These are phyloP conservation scores for Thaleichthys pacificus DNA, from an alignment of 2,797 vertebrate genomes.

Conservation along the genomic window DNA sequence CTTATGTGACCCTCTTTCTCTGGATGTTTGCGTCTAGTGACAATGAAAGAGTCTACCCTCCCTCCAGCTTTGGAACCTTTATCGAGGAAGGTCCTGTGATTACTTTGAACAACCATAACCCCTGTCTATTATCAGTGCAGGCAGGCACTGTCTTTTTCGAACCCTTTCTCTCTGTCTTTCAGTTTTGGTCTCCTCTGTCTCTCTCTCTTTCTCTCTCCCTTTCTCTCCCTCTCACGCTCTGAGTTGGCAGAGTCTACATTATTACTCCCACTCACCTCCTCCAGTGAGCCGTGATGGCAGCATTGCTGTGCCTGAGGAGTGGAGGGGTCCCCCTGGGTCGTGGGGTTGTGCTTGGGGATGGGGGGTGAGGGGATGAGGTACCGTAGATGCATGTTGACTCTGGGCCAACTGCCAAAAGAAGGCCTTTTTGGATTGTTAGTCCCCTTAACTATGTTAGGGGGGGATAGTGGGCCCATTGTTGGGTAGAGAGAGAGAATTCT, in stretches of 20 bases:
- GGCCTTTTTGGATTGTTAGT: constrained; percentile 30
- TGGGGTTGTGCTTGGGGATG: constrained; percentile 22
- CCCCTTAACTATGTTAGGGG: constrained; percentile 21
- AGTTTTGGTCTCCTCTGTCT: neutral
- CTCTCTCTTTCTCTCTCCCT: neutral
- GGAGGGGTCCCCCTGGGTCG: constrained; percentile 2
- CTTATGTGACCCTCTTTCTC: neutral
- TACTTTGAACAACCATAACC: no score
- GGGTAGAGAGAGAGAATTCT: constrained; percentile 4
- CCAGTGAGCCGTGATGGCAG: constrained; percentile 2
- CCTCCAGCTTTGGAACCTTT: no score
- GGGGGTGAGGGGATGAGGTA: constrained; percentile 10
- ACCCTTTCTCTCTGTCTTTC: neutral
- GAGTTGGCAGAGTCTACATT: constrained; percentile 5
- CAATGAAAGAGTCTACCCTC: no score
- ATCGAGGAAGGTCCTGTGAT: no score
- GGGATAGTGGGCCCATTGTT: constrained; percentile 53
- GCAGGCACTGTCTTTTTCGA: neutral
- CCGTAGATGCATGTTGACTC: constrained; percentile 44
- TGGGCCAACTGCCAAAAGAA: constrained; percentile 45
- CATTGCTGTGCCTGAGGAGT: neutral
- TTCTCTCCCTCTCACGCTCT: neutral
- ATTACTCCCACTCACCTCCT: constrained; percentile 4
- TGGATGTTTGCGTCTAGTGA: no score
- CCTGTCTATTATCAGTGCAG: no score